Evolutionary conservation across 2,113 vertebrate genomes (phyloP).

Genomic region (Chaenogobius annularis): DNA sequence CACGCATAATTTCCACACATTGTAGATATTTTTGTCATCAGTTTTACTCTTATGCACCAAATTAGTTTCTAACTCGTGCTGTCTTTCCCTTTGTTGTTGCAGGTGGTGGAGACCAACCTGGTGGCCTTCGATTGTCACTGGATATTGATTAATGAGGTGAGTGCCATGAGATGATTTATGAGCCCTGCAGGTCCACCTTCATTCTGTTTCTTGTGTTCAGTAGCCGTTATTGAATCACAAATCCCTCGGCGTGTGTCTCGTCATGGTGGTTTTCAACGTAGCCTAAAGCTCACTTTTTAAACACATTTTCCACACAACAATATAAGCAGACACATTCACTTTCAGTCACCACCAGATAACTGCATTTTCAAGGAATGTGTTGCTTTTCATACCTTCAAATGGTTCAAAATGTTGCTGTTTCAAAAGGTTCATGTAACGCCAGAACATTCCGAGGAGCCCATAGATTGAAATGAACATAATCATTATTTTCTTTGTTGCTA

Average conservation of each 20-base stretch:
- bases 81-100: constrained; percentile 76
- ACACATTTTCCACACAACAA: not conserved
- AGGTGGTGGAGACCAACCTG: constrained; percentile 99
- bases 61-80: not conserved
- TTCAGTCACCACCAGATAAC: not conserved
- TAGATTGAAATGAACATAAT: too few species aligned
- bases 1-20: too few species aligned
- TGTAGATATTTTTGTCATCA: not conserved
- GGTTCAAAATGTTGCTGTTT: not conserved
- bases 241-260: not conserved
- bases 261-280: constrained; percentile 12
- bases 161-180: constrained; percentile 45
- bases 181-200: constrained; percentile 14
- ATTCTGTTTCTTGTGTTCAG: constrained; percentile 38
- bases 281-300: constrained; percentile 6
- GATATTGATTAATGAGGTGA: constrained; percentile 99
- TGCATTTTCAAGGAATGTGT: not conserved
- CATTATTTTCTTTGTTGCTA: too few species aligned
- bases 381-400: not conserved
- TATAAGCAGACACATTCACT: not conserved
- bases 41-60: constrained; percentile 6
- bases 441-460: too few species aligned
- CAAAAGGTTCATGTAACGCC: not conserved
- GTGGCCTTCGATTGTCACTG: constrained; percentile 99
- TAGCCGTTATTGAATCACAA: constrained; percentile 23